A percentile compares a stretch with the other conserved stretches of the same genome.
Conservation (phyloP, 2,888 invertebrate genomes). For the Heliconius ethilla region DNA sequence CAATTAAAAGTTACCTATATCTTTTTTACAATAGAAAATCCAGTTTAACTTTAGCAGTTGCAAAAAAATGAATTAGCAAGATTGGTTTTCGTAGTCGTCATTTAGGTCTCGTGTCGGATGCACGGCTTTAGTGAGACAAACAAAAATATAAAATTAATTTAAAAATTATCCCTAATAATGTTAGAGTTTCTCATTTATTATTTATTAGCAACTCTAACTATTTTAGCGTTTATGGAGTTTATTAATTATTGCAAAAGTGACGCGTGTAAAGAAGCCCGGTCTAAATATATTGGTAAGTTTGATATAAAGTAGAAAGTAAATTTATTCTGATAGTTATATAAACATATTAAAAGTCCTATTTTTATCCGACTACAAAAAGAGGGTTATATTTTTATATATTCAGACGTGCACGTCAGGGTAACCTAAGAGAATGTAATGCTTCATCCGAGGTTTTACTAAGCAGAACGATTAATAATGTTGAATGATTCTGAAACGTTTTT, state of each 20-base stretch:
- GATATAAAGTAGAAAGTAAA: not conserved
- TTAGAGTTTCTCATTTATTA: conserved; percentile 20
- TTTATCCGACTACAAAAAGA: too few species aligned
- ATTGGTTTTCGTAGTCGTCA: not conserved
- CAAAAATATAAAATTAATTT: not conserved
- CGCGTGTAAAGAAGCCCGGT: not conserved
- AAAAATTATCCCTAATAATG: not conserved
- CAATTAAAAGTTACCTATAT: too few species aligned
- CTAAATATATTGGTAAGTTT: not conserved
- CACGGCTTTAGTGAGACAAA: not conserved
- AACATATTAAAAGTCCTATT: too few species aligned
- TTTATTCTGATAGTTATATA: not conserved
- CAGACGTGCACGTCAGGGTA: too few species aligned
- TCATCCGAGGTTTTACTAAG: too few species aligned
- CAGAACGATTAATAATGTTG: too few species aligned
- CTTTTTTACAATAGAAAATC: too few species aligned
- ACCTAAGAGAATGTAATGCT: too few species aligned
- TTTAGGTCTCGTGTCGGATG: not conserved
- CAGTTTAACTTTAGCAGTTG: not conserved
- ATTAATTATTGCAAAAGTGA: conserved; percentile 17
- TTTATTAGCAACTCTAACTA: conserved; percentile 3
- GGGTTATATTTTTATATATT: too few species aligned
- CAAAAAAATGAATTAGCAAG: not conserved
- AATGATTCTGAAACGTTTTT: too few species aligned
- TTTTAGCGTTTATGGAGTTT: conserved; percentile 6